Evolutionary conservation across 2,113 vertebrate species (phyloP).

Genomic region (Sylvilagus bachmani): DNA sequence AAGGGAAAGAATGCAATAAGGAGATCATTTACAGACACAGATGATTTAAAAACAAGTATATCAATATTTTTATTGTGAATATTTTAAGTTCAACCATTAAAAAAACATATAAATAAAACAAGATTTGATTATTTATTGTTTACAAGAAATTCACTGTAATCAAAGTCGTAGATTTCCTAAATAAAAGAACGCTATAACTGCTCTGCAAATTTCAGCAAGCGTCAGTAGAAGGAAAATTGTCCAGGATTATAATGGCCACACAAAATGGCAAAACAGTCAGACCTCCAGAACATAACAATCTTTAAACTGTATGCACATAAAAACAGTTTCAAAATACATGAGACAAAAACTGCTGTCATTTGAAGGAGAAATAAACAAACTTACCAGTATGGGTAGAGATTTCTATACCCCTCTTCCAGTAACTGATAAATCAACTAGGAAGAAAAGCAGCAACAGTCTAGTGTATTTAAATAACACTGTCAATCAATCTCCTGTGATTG

Average conservation of each 20-base stretch:
- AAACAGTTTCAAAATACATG: background rate
- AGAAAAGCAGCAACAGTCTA: background rate
- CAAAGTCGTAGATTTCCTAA: background rate
- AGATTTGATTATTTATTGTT: background rate
- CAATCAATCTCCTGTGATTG: background rate
- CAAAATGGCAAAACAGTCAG: background rate
- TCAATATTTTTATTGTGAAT: background rate
- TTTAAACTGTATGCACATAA: background rate
- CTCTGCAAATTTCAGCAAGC: background rate
- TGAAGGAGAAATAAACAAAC: background rate
- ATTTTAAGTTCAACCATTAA: background rate
- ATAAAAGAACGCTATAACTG: background rate
- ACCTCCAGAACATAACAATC: background rate
- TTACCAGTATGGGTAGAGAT: background rate
- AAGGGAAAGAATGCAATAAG: background rate
- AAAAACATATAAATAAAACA: background rate
- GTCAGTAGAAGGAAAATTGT: background rate
- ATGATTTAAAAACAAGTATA: background rate
- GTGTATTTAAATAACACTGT: background rate
- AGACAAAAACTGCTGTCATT: background rate
- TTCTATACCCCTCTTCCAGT: background rate
- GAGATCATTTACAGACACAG: background rate
- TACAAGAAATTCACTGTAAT: background rate
- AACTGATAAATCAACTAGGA: background rate
- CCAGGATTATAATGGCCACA: background rate